A percentile compares a stretch with the other conserved stretches of the same genome.
phyloP scores from a whole-genome alignment of 2,888 invertebrate species.

The Deilephila elpenor region DNA sequence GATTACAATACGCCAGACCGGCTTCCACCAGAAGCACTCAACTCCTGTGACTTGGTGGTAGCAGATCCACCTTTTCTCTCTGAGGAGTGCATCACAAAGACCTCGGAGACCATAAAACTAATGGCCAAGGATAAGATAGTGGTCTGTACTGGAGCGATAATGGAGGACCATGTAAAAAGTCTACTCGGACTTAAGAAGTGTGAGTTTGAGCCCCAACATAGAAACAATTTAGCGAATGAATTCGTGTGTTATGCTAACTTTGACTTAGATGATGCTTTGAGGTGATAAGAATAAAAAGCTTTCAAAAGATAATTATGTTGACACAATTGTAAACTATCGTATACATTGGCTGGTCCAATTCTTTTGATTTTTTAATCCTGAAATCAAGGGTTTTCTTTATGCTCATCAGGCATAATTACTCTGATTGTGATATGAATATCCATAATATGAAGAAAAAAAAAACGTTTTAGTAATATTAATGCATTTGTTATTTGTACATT shows the following conservation, averaged over 20 bases:
- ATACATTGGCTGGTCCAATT: too few relatives aligned
- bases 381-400: too few relatives aligned
- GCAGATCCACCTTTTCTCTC: conserved; percentile 98
- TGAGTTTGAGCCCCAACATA: conserved; percentile 91
- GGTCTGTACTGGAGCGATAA: conserved; percentile 94
- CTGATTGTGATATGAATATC: too few relatives aligned
- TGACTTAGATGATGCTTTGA: conserved; percentile 84
- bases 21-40: conserved; percentile 84
- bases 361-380: too few relatives aligned
- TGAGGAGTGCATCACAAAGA: conserved; percentile 95
- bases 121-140: conserved; percentile 91
- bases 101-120: conserved; percentile 90
- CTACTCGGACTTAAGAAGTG: conserved; percentile 87
- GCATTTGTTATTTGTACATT: not conserved
- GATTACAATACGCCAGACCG: conserved; percentile 93
- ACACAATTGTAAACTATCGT: not conserved
- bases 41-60: conserved; percentile 91
- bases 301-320: not conserved
- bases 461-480: not conserved
- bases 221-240: conserved; percentile 96
- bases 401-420: too few relatives aligned
- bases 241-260: conserved; percentile 97
- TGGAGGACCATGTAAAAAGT: conserved; percentile 88
- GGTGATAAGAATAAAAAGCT: conserved; percentile 50
- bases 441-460: too few relatives aligned